Base-by-base conservation (phyloP, 2,797 vertebrate genomes). In the Sebastes hubbsi region DNA sequence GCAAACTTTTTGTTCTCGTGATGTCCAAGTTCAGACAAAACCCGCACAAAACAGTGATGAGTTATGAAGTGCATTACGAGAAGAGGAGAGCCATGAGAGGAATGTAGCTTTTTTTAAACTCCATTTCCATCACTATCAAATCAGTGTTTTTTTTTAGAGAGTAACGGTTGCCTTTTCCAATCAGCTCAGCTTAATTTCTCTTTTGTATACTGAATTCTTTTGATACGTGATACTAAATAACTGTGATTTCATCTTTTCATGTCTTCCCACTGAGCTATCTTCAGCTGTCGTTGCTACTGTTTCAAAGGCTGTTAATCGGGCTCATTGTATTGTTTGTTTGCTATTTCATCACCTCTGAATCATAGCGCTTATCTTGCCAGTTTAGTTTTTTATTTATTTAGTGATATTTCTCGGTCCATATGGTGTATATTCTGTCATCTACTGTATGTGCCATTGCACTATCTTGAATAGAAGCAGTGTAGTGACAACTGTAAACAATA, bases 1-100 rank as follows among this genome's bases (percentile, higher is more conserved):
- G 77, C 68, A 86, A 86, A 82, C 85, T 93, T 93, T 55, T 91
- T 83, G 72, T 82, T 83, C 78, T 62, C 36, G 8, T 24, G 82
- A 67, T 32, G 78, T 76, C 56, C 3, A 36, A 73, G 83, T 88
- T 87, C 82, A 91, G 74, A 81, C 60, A 24, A 78, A 67, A 49
- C 42, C 2, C 22, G 5, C 70, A 49, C 59, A 46, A 30, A 64
- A 18, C 69, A 54, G 64, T 1, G 70, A 78, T 24, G 73, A 67
- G 16, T 36, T 72, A 55, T 46, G 61, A 77, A 52, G 77, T 24
- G 13, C 27, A 54, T 46, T n/a, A 30, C 32, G 8, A 24, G 9
- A 78, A 27, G 27, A 27, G 27, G 62, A 36, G 27, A 68, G 80
- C 49, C 66, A 52, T 2, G 3, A 24, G 60, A 60, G 20, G 14